Evolutionary conservation across 2,888 invertebrate species (phyloP), one percentile per base, ranked within the genome.

Genomic region (Trachelus stipa): DNA sequence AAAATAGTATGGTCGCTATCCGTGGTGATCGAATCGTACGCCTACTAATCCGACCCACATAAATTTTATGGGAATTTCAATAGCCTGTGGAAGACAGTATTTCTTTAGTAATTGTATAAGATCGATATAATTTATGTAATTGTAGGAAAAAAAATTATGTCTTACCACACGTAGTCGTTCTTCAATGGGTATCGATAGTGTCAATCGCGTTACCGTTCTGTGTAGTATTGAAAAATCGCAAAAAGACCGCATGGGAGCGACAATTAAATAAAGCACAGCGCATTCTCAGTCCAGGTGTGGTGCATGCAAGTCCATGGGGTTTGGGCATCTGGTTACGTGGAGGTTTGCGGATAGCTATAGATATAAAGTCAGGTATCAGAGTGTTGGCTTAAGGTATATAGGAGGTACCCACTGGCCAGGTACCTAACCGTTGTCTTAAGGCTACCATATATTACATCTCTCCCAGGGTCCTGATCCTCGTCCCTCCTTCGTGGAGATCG

Each of bases 381-480:
- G 56, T 56, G 56, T 56, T 23, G 74, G 37, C 30, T 23, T 35
- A 31, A 35, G 74, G 74, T 74, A 73, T 77, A 78, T 71, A 75
- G 75, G 77, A 79, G 81, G 82, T 81, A 79, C 78, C 80, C 82
- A 81, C 80, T 81, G 81, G 77, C 75, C 82, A 83, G 82, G 83
- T 84, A 85, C 82, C 82, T 83, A 87, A 88, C 89, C 87, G 89
- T 88, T 88, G 89, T 89, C 88, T 88, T 86, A 85, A 87, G 84
- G 86, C 87, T 87, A 88, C 88, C 86, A 89, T 89, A 89, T 89
- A 88, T 89, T 88, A 88, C 87, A 86, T 88, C 87, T 85, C 81
- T 77, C 76, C 80, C 73, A 74, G 69, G 73, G 77, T 76, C 80
- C 79, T 78, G 77, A 73, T 76, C 82, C 83, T 83, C 82, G 83